Evolutionary conservation across 2,888 invertebrate genomes (phyloP).

Genomic region (Sycophila texana): DNA sequence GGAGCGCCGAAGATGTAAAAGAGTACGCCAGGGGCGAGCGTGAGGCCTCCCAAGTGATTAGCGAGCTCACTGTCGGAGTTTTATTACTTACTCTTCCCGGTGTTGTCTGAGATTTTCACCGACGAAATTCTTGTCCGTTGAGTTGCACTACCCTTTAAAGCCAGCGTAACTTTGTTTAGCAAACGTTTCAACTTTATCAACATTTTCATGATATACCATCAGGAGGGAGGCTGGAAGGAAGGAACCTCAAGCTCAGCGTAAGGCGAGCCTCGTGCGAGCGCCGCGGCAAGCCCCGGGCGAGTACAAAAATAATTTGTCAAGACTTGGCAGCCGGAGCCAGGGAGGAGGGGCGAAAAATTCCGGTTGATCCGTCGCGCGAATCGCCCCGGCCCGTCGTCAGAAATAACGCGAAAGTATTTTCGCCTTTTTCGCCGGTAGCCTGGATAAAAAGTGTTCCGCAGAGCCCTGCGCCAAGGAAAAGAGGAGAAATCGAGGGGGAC

Average conservation of each 20-base stretch:
- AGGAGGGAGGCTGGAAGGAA: too few relatives aligned
- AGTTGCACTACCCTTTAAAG: constrained; percentile 7
- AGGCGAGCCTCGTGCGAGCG: not conserved
- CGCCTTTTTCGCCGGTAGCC: not conserved
- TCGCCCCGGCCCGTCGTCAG: constrained; percentile 1
- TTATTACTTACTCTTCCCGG: not conserved
- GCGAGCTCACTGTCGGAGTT: too few relatives aligned
- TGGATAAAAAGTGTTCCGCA: not conserved
- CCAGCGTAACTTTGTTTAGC: constrained; percentile 20
- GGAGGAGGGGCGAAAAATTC: constrained; percentile 11
- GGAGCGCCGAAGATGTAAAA: too few relatives aligned
- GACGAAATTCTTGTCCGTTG: not conserved
- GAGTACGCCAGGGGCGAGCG: too few relatives aligned
- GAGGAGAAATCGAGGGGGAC: not conserved
- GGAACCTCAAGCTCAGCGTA: not conserved
- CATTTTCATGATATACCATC: constrained; percentile 33
- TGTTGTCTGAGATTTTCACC: constrained; percentile 2
- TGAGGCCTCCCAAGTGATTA: too few relatives aligned
- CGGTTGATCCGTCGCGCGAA: constrained; percentile 29
- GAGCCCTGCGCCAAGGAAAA: not conserved
- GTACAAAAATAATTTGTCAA: constrained; percentile 52
- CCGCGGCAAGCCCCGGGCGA: not conserved
- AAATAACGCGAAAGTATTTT: constrained; percentile 48
- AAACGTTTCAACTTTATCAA: constrained; percentile 33
- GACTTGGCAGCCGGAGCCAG: constrained; percentile 3